A percentile compares a stretch with the other conserved stretches of the same genome.
Conservation (phyloP, 2,888 invertebrate species). For the Aproaerema taeniolella region DNA sequence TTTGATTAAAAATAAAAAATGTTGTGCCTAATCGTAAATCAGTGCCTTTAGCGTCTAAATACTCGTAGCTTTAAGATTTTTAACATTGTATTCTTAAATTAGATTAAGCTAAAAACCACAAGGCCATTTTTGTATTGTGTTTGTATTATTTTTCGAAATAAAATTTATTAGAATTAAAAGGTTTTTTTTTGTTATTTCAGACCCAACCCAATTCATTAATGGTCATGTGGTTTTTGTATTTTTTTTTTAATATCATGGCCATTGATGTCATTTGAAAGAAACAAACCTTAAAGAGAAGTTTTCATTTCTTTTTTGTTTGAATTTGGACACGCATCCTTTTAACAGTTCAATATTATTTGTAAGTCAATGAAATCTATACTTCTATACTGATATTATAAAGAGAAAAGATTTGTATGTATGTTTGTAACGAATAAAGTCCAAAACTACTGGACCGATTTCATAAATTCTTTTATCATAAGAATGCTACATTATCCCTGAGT, state of each 20-base stretch:
- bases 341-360: not conserved
- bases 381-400: no score
- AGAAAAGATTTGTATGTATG: no score
- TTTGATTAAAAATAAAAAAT: constrained; percentile 3
- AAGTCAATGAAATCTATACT: no score
- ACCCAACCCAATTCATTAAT: constrained; percentile 53
- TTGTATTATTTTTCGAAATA: constrained; percentile 44
- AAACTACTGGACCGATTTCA: no score
- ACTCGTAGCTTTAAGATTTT: constrained; percentile 24
- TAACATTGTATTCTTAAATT: constrained; percentile 21
- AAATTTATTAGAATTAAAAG: constrained; percentile 39
- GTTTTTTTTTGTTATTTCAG: constrained; percentile 54
- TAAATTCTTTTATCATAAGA: no score
- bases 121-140: constrained; percentile 69
- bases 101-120: constrained; percentile 49
- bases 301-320: not conserved
- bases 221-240: constrained; percentile 59
- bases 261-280: constrained; percentile 58
- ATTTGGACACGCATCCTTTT: no score
- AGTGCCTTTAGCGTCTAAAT: constrained; percentile 25
- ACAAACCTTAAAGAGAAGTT: no score
- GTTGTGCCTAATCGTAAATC: constrained; percentile 7
- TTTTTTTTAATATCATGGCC: constrained; percentile 48
- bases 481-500: no score
- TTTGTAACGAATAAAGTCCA: no score